Evolutionary conservation across 2,888 invertebrate genomes (phyloP).

Genomic region (Rhabditophanes sp.): DNA sequence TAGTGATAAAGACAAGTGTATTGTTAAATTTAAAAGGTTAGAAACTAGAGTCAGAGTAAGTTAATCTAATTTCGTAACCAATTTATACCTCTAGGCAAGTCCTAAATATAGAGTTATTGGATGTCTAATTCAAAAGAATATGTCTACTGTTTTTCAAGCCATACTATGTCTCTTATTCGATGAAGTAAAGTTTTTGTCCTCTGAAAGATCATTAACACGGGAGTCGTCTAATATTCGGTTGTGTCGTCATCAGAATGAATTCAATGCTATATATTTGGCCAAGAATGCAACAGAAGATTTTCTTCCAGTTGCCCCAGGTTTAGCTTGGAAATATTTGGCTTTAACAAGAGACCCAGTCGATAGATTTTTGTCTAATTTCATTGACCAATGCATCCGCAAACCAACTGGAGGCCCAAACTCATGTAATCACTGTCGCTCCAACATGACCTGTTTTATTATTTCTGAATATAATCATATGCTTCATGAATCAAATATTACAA

Average conservation of each 20-base stretch:
- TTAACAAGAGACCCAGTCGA: conserved; percentile 34
- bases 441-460: conserved; percentile 35
- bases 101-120: conserved; percentile 21
- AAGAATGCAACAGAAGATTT: too few species aligned
- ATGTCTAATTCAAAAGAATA: conserved; percentile 31
- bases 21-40: conserved; percentile 14
- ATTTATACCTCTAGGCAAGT: conserved; percentile 14
- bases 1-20: conserved; percentile 11
- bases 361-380: conserved; percentile 32
- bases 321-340: conserved; percentile 18
- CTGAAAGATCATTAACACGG: conserved; percentile 9
- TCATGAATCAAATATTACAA: conserved; percentile 11
- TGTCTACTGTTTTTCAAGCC: conserved; percentile 30
- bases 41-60: conserved; percentile 20
- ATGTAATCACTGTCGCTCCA: conserved; percentile 33
- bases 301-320: conserved; percentile 2
- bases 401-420: conserved; percentile 7
- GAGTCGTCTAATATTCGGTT: conserved; percentile 18
- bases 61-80: neutral
- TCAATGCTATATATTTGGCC: conserved; percentile 10
- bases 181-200: conserved; percentile 10
- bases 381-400: conserved; percentile 35
- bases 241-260: conserved; percentile 21
- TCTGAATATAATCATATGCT: conserved; percentile 27
- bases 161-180: conserved; percentile 26